phyloP scores from a whole-genome alignment of 2,797 vertebrate species.

The Pseudochirops cupreus region DNA sequence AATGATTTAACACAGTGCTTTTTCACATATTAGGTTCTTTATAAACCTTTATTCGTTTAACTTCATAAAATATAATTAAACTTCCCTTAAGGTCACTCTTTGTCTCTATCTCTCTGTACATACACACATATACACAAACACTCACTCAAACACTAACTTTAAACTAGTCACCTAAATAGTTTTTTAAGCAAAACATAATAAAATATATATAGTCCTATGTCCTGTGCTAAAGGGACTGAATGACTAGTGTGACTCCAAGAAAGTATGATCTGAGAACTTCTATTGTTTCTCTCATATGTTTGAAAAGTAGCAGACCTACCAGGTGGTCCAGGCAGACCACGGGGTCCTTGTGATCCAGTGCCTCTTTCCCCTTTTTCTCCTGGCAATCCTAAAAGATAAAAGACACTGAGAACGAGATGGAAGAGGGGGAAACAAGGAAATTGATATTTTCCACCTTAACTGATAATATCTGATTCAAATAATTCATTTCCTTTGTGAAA shows the following conservation, averaged over 20 bases:
- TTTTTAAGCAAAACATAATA: background rate
- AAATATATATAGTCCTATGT: background rate
- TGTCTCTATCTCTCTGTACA: background rate
- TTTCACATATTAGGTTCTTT: background rate
- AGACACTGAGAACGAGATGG: background rate
- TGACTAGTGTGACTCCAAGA: background rate
- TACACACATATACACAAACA: background rate
- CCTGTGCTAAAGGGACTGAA: background rate
- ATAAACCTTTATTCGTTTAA: background rate
- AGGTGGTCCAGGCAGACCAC: constrained; percentile 91
- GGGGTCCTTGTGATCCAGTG: constrained; percentile 91
- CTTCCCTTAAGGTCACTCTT: background rate
- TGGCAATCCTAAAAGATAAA: constrained; percentile 86
- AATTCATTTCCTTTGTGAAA: constrained; percentile 63
- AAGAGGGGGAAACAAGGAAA: constrained; percentile 17
- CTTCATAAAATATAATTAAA: background rate
- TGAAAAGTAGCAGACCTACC: constrained; percentile 86
- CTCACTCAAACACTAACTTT: background rate
- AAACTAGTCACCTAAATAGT: constrained; percentile 36
- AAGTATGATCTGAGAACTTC: background rate
- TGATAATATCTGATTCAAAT: constrained; percentile 59
- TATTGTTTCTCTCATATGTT: background rate
- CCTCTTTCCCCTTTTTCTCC: constrained; percentile 97
- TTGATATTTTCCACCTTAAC: constrained; percentile 47
- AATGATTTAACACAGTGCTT: background rate